phyloP scores from a whole-genome alignment of 2,888 invertebrate species.

The Calameuta idolon region DNA sequence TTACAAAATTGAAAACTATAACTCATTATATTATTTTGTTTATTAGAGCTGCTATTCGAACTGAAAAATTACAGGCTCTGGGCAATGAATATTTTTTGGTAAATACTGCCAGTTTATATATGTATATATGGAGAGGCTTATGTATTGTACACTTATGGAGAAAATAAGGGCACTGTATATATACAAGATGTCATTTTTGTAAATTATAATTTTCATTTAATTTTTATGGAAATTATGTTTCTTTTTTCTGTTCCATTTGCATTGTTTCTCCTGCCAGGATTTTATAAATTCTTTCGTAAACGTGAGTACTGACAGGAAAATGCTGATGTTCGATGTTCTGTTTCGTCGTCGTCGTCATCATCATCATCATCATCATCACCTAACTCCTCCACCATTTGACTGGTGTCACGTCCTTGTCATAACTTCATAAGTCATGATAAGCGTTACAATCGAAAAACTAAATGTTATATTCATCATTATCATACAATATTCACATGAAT shows the following conservation, averaged over 20 bases:
- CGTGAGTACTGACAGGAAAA: conserved; percentile 68
- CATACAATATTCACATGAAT: neutral
- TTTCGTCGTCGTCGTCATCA: conserved; percentile 9
- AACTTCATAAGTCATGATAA: conserved; percentile 9
- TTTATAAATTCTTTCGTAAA: conserved; percentile 68
- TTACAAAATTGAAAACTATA: neutral
- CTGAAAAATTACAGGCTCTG: conserved; percentile 1
- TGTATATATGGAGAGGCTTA: conserved; percentile 4
- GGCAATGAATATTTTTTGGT: conserved; percentile 18
- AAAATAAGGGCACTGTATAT: neutral
- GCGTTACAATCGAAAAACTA: neutral
- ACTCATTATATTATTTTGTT: conserved; percentile 16
- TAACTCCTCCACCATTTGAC: conserved; percentile 1
- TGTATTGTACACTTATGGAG: neutral
- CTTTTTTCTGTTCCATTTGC: conserved; percentile 62
- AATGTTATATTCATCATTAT: neutral
- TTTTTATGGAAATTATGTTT: conserved; percentile 40
- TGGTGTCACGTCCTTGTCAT: conserved; percentile 14
- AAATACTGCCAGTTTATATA: conserved; percentile 6
- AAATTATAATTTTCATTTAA: conserved; percentile 16
- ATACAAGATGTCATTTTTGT: neutral
- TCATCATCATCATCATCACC: neutral
- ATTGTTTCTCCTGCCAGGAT: conserved; percentile 66
- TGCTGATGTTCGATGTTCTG: conserved; percentile 31
- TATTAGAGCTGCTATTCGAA: conserved; percentile 21